phyloP scores from a whole-genome alignment of 2,797 vertebrate genomes.

The Diglossa cyanea region DNA sequence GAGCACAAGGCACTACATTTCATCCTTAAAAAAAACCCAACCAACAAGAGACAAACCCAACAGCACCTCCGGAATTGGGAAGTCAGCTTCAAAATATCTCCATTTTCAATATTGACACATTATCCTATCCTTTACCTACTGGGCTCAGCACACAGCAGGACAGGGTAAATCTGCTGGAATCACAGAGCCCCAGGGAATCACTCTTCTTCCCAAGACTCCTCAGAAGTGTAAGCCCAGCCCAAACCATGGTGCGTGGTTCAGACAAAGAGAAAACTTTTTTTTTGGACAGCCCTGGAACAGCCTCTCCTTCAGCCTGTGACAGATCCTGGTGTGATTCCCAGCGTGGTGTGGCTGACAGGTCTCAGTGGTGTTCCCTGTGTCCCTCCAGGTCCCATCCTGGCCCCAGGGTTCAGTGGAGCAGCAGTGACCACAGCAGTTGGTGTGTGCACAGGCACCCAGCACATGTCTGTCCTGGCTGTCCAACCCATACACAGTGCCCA shows the following conservation, averaged over 20 bases:
- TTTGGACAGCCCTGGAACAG: neutral
- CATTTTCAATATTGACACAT: neutral
- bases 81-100: neutral
- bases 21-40: neutral
- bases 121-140: neutral
- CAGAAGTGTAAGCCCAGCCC: neutral
- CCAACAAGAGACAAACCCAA: neutral
- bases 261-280: neutral
- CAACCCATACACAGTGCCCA: neutral
- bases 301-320: neutral
- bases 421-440: neutral
- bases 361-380: neutral
- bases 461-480: neutral
- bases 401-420: neutral
- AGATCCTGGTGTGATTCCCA: neutral
- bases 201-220: neutral
- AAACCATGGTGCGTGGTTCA: accelerated
- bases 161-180: neutral
- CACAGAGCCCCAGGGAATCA: too few species aligned
- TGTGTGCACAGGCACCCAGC: neutral
- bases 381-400: neutral
- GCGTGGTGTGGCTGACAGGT: accelerated
- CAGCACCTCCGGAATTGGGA: neutral
- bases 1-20: neutral
- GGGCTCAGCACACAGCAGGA: neutral